Conservation (phyloP, 2,113 vertebrate genomes). For the Phalacrocorax pelagicus region DNA sequence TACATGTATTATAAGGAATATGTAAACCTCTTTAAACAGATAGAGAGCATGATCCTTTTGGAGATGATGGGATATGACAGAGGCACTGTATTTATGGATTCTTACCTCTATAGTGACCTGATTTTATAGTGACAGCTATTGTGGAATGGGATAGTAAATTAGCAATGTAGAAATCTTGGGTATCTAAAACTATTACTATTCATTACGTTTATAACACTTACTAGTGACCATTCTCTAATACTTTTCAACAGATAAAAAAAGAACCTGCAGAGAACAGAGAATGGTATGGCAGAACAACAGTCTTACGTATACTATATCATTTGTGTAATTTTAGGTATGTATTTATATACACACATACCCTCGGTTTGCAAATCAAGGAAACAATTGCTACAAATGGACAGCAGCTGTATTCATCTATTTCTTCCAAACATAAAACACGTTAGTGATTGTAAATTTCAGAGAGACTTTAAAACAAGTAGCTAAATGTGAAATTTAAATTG, state of each 20-base stretch:
- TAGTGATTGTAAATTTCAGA: constrained; percentile 45
- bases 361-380: constrained; percentile 21
- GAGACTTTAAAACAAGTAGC: constrained; percentile 45
- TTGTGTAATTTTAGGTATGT: background rate
- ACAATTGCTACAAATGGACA: constrained; percentile 20
- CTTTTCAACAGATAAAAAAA: constrained; percentile 52
- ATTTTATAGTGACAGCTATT: constrained; percentile 72
- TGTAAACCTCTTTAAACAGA: constrained; percentile 80
- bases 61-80: constrained; percentile 83
- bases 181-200: constrained; percentile 42
- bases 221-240: constrained; percentile 47
- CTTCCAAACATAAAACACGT: constrained; percentile 30
- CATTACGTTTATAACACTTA: constrained; percentile 60
- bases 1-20: constrained; percentile 80
- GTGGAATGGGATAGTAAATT: constrained; percentile 68
- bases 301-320: background rate
- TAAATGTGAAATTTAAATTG: constrained; percentile 75
- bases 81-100: constrained; percentile 80
- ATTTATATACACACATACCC: background rate
- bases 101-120: constrained; percentile 74
- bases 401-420: constrained; percentile 27
- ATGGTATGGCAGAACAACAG: background rate
- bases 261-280: background rate
- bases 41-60: constrained; percentile 83
- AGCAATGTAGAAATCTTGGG: constrained; percentile 58